Conservation (phyloP, 2,113 vertebrate genomes). For the Phrynosoma blainvillii region DNA sequence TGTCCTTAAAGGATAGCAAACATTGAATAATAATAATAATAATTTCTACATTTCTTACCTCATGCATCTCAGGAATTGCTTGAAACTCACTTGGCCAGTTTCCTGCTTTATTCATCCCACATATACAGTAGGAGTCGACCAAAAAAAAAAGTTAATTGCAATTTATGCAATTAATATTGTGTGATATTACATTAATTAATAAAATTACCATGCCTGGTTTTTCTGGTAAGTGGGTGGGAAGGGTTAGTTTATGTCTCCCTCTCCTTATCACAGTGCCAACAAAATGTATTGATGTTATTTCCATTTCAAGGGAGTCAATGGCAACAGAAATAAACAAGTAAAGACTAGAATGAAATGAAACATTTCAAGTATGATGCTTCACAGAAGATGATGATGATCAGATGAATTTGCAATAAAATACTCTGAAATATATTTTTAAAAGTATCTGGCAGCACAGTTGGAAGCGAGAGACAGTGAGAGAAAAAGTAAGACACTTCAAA, state of each 20-base stretch:
- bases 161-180: background rate
- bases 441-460: constrained; percentile 1
- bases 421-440: constrained; percentile 1
- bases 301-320: background rate
- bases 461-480: background rate
- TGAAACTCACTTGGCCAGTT: background rate
- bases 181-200: background rate
- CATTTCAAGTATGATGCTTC: background rate
- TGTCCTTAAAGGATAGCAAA: background rate
- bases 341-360: constrained; percentile 1
- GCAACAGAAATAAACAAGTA: background rate
- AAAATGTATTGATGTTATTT: background rate
- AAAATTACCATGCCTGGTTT: too few relatives aligned
- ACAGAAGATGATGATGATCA: background rate
- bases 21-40: background rate
- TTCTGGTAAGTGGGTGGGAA: background rate
- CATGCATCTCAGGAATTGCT: background rate
- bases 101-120: background rate
- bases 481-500: constrained; percentile 9
- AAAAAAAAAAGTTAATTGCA: background rate
- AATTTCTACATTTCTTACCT: background rate
- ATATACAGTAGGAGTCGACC: background rate
- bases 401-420: background rate
- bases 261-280: background rate
- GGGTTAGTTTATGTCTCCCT: background rate